A percentile compares a stretch with the other conserved stretches of the same genome.
phyloP scores from a whole-genome alignment of 2,113 vertebrate species.

The Ctenodactylus gundi region DNA sequence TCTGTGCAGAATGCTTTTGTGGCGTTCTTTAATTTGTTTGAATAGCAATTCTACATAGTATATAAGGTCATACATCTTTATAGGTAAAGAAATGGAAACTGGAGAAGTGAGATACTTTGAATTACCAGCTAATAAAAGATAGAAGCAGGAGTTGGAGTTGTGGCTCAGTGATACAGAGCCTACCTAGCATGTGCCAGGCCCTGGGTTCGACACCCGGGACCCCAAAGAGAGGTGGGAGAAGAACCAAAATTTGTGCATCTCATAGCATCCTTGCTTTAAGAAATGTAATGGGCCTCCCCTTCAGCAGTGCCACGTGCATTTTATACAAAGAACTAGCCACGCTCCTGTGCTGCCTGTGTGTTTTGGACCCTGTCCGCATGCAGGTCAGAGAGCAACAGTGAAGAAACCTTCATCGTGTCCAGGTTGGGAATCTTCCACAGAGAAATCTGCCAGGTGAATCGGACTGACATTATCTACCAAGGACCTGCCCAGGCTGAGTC shows the following conservation, averaged over 20 bases:
- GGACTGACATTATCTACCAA: background rate
- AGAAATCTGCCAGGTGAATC: background rate
- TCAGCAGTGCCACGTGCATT: background rate
- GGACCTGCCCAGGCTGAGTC: background rate
- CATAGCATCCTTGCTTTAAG: no score
- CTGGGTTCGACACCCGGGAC: background rate
- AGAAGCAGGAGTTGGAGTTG: background rate
- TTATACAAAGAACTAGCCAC: background rate
- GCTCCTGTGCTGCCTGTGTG: fast-evolving
- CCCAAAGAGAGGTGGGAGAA: no score
- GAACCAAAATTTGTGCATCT: background rate
- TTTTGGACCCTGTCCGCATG: background rate
- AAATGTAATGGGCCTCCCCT: background rate
- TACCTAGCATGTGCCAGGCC: background rate
- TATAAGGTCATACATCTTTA: background rate
- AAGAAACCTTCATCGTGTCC: background rate
- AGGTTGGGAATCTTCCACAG: background rate
- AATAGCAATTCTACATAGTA: background rate
- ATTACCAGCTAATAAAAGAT: background rate
- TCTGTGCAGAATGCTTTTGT: background rate
- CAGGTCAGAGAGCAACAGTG: background rate
- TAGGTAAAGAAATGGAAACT: background rate
- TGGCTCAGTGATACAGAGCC: background rate
- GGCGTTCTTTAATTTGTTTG: background rate
- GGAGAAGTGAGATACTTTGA: background rate